phyloP scores from a whole-genome alignment of 2,797 vertebrate species.

The Pangasius larnaudii region DNA sequence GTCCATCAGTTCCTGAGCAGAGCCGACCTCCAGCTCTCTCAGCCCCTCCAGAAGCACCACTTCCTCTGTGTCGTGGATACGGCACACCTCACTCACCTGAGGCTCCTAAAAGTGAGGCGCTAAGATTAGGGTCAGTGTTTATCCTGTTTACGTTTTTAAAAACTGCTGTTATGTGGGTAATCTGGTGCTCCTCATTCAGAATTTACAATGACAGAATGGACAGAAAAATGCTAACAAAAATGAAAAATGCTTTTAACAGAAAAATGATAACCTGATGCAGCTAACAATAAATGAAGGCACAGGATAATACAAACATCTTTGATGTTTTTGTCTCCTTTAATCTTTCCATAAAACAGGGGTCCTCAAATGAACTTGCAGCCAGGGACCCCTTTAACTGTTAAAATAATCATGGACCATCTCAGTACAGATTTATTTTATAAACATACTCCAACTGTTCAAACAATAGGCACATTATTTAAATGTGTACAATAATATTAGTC shows the following conservation, averaged over 20 bases:
- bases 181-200: background rate
- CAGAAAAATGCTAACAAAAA: background rate
- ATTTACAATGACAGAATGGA: background rate
- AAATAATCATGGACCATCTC: background rate
- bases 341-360: background rate
- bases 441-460: background rate
- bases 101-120: slow-evolving; percentile 50
- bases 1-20: slow-evolving; percentile 58
- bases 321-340: background rate
- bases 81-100: slow-evolving; percentile 57
- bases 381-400: background rate
- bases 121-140: background rate
- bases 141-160: background rate
- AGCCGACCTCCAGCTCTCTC: slow-evolving; percentile 62
- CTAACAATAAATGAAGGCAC: background rate
- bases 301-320: background rate
- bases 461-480: background rate
- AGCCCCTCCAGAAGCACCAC: slow-evolving; percentile 61
- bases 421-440: background rate
- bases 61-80: slow-evolving; percentile 64
- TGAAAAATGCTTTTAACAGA: background rate
- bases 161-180: background rate
- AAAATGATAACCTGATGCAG: background rate
- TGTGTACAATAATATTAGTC: background rate
- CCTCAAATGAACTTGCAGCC: background rate